Conservation (phyloP, 35 echinoderm and acorn worm genomes). For the Lytechinus pictus region DNA sequence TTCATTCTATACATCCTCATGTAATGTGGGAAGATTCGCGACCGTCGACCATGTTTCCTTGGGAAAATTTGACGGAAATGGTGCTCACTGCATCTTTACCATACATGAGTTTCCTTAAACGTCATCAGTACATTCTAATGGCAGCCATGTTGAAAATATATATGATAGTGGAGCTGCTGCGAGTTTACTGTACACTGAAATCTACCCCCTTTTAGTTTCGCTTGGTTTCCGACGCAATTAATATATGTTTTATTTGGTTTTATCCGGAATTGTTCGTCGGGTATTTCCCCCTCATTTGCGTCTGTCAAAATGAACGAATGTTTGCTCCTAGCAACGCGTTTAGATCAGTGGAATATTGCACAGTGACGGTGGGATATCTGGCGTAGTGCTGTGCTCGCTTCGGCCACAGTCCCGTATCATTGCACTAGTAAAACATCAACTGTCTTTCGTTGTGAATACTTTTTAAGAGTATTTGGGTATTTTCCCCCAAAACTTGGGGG, state of each 20-base stretch:
- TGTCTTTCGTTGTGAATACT: neutral
- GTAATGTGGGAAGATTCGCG: neutral
- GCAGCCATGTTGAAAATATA: conserved; percentile 72
- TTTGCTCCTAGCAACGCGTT: conserved; percentile 24
- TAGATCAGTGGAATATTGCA: neutral
- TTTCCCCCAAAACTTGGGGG: neutral
- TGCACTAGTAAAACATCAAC: neutral
- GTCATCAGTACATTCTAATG: conserved; percentile 70
- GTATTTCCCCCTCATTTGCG: neutral
- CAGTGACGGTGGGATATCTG: neutral
- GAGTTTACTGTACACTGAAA: neutral
- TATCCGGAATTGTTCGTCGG: neutral
- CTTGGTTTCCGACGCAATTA: neutral
- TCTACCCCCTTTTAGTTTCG: neutral
- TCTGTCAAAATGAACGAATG: conserved; percentile 28
- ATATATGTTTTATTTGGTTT: neutral
- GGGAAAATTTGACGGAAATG: conserved; percentile 23
- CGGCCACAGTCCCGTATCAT: neutral
- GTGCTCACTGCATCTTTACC: conserved; percentile 33
- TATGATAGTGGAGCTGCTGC: conserved; percentile 20
- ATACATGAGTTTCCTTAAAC: conserved; percentile 42
- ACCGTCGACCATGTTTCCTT: neutral
- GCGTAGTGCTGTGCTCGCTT: neutral
- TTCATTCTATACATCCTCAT: neutral
- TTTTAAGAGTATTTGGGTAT: neutral